Evolutionary conservation across 2,888 invertebrate genomes (phyloP).

Genomic region (Ptychoptera contaminata): DNA sequence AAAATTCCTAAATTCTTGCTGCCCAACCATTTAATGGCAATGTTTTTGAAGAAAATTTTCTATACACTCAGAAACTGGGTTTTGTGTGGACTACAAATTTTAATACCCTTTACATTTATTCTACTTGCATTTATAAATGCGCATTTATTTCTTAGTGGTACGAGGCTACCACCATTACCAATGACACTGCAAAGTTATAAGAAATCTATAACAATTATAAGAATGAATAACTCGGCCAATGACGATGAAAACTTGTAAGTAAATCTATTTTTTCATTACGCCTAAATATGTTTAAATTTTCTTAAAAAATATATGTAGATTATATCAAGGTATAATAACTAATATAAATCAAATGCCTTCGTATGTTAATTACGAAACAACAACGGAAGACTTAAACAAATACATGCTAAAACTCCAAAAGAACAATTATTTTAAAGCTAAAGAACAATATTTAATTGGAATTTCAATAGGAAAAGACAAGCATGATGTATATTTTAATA

Average conservation of each 20-base stretch:
- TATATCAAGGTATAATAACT: too few relatives aligned
- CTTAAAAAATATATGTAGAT: too few relatives aligned
- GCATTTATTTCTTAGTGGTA: constrained; percentile 27
- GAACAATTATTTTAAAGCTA: too few relatives aligned
- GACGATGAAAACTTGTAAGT: too few relatives aligned
- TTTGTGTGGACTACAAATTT: constrained; percentile 44
- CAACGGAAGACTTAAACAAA: too few relatives aligned
- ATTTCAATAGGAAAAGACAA: constrained; percentile 35
- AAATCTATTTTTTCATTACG: too few relatives aligned
- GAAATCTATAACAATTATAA: constrained; percentile 23
- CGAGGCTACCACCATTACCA: constrained; percentile 37
- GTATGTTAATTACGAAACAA: too few relatives aligned
- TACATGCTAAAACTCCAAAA: too few relatives aligned
- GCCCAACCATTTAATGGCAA: constrained; percentile 49
- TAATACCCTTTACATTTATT: constrained; percentile 51
- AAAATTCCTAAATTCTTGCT: too few relatives aligned
- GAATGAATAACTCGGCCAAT: too few relatives aligned
- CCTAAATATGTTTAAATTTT: too few relatives aligned
- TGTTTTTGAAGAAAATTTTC: constrained; percentile 47
- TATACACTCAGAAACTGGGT: constrained; percentile 51
- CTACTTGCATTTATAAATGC: constrained; percentile 43
- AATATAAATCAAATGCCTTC: too few relatives aligned
- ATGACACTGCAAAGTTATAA: constrained; percentile 35
- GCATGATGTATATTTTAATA: constrained; percentile 53
- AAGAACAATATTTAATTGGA: constrained; percentile 39